Percentiles rank a stretch among this genome's conserved stretches.
phyloP scores from a whole-genome alignment of 2,113 vertebrate species.

The Butorides virescens region DNA sequence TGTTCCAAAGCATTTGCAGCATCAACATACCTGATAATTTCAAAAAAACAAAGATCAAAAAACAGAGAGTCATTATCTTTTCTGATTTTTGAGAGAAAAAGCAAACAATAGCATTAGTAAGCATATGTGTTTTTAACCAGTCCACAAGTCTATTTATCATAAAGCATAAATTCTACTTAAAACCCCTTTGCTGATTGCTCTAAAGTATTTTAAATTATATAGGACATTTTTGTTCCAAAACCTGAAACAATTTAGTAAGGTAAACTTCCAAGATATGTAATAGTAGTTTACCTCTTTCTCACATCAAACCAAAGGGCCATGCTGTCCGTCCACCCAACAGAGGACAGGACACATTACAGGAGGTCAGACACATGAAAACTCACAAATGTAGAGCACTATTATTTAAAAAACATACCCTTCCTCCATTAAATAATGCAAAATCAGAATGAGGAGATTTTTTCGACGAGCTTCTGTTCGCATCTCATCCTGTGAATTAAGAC shows the following conservation, averaged over 20 bases:
- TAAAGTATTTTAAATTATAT: not conserved
- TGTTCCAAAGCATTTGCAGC: slow-evolving; percentile 86
- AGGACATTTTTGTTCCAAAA: not conserved
- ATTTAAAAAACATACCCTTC: slow-evolving; percentile 83
- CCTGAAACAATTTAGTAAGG: not conserved
- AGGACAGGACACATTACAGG: not conserved
- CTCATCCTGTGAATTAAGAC: slow-evolving; percentile 81
- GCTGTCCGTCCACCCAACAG: not conserved
- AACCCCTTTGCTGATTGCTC: not conserved
- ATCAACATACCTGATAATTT: slow-evolving; percentile 81
- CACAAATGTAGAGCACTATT: not conserved
- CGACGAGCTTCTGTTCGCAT: slow-evolving; percentile 83
- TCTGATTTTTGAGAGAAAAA: not conserved
- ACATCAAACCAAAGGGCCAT: not conserved
- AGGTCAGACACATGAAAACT: not conserved
- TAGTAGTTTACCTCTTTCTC: not conserved
- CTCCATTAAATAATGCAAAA: slow-evolving; percentile 88
- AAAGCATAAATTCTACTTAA: not conserved
- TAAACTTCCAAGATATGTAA: not conserved
- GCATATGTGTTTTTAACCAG: not conserved
- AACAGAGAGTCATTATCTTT: not conserved
- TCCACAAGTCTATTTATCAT: not conserved
- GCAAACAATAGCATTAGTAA: not conserved
- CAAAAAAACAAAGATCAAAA: not conserved
- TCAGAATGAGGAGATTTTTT: slow-evolving; percentile 90